phyloP scores from a whole-genome alignment of 1,140 invertebrate species.

The Halesus radiatus region DNA sequence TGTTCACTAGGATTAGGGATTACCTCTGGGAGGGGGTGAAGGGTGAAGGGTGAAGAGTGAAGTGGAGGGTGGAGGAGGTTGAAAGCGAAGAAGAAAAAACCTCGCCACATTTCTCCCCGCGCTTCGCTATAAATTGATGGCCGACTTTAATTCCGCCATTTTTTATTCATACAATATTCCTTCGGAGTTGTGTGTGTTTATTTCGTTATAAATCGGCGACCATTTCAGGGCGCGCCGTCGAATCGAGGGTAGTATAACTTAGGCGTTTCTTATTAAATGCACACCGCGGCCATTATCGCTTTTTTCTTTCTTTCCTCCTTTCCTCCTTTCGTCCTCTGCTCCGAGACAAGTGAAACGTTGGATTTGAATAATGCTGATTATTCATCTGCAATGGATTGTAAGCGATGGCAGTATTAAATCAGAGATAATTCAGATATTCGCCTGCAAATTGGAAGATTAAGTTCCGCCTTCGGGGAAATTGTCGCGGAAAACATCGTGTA shows the following conservation, averaged over 20 bases:
- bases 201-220: constrained; percentile 47
- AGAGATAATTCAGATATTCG: constrained; percentile 7
- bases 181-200: constrained; percentile 38
- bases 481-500: no score
- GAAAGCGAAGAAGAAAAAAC: neutral
- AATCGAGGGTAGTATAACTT: constrained; percentile 1
- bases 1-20: neutral
- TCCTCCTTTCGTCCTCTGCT: no score
- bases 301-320: neutral
- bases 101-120: neutral
- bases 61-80: neutral
- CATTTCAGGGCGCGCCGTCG: constrained; percentile 26
- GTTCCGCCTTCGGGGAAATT: no score
- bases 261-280: constrained; percentile 8
- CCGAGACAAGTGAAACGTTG: neutral
- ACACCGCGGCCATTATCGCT: neutral
- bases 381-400: constrained; percentile 10
- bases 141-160: constrained; percentile 50
- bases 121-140: constrained; percentile 45
- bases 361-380: constrained; percentile 12
- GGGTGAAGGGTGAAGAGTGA: neutral
- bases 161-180: constrained; percentile 51
- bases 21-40: neutral
- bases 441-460: neutral
- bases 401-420: neutral